Base-by-base conservation (phyloP, 2,888 invertebrate genomes). In the Monochamus alternatus region DNA sequence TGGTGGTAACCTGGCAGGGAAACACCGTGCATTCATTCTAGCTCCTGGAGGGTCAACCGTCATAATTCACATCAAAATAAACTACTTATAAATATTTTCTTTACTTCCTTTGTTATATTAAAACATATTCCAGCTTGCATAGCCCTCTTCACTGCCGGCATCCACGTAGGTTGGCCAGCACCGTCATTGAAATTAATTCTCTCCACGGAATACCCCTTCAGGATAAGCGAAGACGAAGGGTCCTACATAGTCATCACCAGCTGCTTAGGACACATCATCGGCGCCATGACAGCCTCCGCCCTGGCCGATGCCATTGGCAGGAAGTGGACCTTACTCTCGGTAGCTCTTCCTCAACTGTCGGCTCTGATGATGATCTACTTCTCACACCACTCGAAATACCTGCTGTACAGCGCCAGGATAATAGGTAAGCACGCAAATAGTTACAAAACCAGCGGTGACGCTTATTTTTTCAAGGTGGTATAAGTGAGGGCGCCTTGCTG, bases 171-270 rank as follows among this genome's bases (percentile, higher is more conserved):
- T 31, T 84, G 84, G 84, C 79, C 80, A 5, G 78, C 79, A 3
- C 83, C 84, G 3, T 81, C 82, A 0, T 58, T 83, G 9, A 77
- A 79, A n/a, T 79, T 80, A 67, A 76, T 84, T 12, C 55, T 83
- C 10, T 81, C 82, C 3, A 76, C 78, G 22, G 82, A 82, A 64
- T 83, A 79, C 62, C 80, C 80, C 1, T 74, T 80, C 55, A 59
- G 78, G 5, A 75, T 84, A 2, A 78, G 79, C 22, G 75, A 75
- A n/a, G 83, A 81, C 9, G 81, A 83, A 78, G 82, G 78, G 5
- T 83, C 83, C 7, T 83, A 83, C 73, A 81, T 84, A 8, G 77
- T 81, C 5, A 82, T 82, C n/a, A 80, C 80, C 47, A 81, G 81
- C 7, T 76, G 81, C 52, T 44, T 81, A 12, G 84, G 83, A 30